Percentiles rank a stretch among this genome's conserved stretches.
phyloP scores from a whole-genome alignment of 2,113 vertebrate species.

The Heteronetta atricapilla region DNA sequence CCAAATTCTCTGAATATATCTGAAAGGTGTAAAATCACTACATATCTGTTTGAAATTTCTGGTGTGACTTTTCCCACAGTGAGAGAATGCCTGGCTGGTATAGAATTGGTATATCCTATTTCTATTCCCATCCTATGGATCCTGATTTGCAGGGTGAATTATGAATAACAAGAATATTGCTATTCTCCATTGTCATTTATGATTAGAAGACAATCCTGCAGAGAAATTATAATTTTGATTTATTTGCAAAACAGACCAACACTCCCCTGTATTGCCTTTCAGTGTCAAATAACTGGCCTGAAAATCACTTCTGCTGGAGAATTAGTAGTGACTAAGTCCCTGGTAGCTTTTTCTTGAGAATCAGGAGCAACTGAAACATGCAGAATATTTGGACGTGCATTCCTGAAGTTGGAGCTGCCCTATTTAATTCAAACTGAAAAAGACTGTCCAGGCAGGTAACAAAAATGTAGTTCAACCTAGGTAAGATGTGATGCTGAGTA shows the following conservation, averaged over 20 bases:
- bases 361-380: neutral
- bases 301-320: conserved; percentile 51
- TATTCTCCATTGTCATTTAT: neutral
- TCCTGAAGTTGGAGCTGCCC: neutral
- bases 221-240: neutral
- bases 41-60: neutral
- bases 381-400: conserved; percentile 20
- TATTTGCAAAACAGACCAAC: neutral
- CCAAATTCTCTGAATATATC: neutral
- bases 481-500: neutral
- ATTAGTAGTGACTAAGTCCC: conserved; percentile 12
- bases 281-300: conserved; percentile 41
- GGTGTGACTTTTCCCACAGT: neutral
- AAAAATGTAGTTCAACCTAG: neutral
- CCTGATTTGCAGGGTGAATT: neutral
- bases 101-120: neutral
- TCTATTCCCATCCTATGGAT: neutral
- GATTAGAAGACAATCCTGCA: neutral
- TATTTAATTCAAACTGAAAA: neutral
- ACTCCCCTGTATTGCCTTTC: neutral
- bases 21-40: neutral
- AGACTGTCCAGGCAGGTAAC: neutral
- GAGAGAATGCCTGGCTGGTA: neutral
- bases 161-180: neutral
- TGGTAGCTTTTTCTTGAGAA: conserved; percentile 9